These are phyloP conservation scores for Anadara kagoshimensis DNA, from an alignment of 1,140 invertebrate genomes.

Conservation along the genomic window DNA sequence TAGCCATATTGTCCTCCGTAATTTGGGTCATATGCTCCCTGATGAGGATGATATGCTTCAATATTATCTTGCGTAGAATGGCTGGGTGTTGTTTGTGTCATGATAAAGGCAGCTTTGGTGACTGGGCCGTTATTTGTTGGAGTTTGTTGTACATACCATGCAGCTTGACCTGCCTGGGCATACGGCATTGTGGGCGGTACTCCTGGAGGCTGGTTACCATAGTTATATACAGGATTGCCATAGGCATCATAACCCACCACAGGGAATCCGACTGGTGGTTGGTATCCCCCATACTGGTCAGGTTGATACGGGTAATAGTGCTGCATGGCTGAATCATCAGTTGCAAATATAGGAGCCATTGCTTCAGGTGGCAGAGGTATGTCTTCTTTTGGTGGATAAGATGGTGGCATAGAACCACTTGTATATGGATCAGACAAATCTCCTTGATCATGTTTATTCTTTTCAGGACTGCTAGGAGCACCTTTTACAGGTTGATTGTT, in stretches of 20 bases:
- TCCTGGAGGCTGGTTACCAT: slow-evolving; percentile 45
- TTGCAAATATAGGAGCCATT: slow-evolving; percentile 56
- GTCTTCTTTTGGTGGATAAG: slow-evolving; percentile 20
- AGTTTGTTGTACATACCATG: slow-evolving; percentile 51
- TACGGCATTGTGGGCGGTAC: slow-evolving; percentile 13
- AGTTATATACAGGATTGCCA: slow-evolving; percentile 45
- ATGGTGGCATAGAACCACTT: slow-evolving; percentile 10
- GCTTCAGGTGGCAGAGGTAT: slow-evolving; percentile 55
- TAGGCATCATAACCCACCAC: slow-evolving; percentile 38
- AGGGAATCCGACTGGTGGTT: slow-evolving; percentile 20
- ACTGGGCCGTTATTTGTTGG: slow-evolving; percentile 47
- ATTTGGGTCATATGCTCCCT: neutral
- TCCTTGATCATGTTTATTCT: slow-evolving; percentile 3
- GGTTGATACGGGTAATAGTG: slow-evolving; percentile 28
- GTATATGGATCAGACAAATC: slow-evolving; percentile 17
- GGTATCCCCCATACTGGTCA: slow-evolving; percentile 20
- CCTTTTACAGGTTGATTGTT: slow-evolving; percentile 16
- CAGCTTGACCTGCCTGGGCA: slow-evolving; percentile 40
- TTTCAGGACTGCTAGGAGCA: slow-evolving; percentile 8
- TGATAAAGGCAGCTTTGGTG: slow-evolving; percentile 41
- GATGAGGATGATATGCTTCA: slow-evolving; percentile 1
- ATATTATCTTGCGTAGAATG: slow-evolving; percentile 1
- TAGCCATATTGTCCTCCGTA: slow-evolving; percentile 1
- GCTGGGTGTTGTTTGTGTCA: slow-evolving; percentile 24
- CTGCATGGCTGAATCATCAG: slow-evolving; percentile 39